phyloP scores from a whole-genome alignment of 2,797 vertebrate genomes.

The Iguana delicatissima region DNA sequence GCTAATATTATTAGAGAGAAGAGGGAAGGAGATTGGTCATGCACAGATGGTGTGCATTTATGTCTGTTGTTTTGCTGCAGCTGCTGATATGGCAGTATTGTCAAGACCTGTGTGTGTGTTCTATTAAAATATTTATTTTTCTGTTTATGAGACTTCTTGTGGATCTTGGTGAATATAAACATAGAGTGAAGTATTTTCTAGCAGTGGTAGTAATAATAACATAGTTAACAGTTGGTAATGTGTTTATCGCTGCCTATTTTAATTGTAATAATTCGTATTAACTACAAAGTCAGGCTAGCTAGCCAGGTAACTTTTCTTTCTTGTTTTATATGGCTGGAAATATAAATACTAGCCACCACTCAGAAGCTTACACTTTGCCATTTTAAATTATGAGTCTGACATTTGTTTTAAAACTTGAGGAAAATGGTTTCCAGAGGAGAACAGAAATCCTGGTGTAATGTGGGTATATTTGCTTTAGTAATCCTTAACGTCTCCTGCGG shows the following conservation, averaged over 20 bases:
- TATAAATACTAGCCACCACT: neutral
- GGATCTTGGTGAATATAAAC: neutral
- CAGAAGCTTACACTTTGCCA: neutral
- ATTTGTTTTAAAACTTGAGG: neutral
- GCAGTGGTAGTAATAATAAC: neutral
- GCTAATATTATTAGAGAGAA: constrained; percentile 55
- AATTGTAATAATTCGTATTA: neutral
- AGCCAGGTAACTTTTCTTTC: neutral
- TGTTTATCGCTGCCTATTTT: neutral
- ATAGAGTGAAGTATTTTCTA: neutral
- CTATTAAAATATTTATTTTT: neutral
- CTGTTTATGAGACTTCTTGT: neutral
- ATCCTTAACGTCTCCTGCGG: neutral
- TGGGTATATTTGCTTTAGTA: neutral
- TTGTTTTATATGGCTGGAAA: neutral
- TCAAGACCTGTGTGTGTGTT: neutral
- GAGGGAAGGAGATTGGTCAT: constrained; percentile 49
- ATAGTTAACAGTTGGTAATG: neutral
- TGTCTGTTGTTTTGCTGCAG: neutral
- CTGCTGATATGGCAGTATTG: neutral
- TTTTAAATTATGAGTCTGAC: neutral
- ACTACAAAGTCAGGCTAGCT: neutral
- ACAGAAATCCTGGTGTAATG: neutral
- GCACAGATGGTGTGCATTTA: neutral
- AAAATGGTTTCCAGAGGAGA: neutral